Base-by-base conservation (phyloP, 2,113 vertebrate genomes). In the Cariama cristata region DNA sequence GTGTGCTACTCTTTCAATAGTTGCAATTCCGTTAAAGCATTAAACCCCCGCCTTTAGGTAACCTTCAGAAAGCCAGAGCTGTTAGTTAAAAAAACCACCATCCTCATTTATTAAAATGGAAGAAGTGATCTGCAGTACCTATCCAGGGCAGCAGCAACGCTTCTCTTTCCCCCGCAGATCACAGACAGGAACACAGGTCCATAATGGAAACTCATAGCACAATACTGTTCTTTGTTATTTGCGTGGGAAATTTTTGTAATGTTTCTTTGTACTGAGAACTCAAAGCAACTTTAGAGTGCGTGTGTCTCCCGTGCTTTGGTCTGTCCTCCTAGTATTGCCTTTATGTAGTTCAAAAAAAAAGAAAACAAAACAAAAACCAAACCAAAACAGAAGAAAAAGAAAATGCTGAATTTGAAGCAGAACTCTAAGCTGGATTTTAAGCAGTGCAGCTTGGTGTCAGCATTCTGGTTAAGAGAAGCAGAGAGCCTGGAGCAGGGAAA, bases 251-350 rank as follows among this genome's bases (percentile, higher is more conserved):
- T 45, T 59, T 20, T 38, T 73, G 32, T 44, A 62, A 19, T 17
- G 53, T 86, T 96, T 93, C 95, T 94, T 94, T 96, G 84, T 86
- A 72, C 52, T 30, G 62, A 82, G 77, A 93, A 85, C 74, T 88
- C 80, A 88, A 85, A 93, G 87, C 53, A 82, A 76, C n/a, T 53
- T 79, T 5, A 60, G 40, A 82, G 27, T 26, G 84, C 35, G 67
- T 68, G 30, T 68, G 44, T 72, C 77, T 95, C 74, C 71, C 12
- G 1, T 90, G 58, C 74, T 91, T 96, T 96, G 66, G 73, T 93
- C 90, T 85, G 52, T 82, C 45, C 58, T 90, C 35, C 69, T 49
- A 21, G 8, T 38, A 56, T 13, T 91, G 77, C 35, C 79, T 90
- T 90, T 86, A 81, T 22, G 56, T 67, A 96, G 64, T 35, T 50